A percentile compares a stretch with the other conserved stretches of the same genome.
phyloP scores from a whole-genome alignment of 2,113 vertebrate species.

The Antechinus stuartii region DNA sequence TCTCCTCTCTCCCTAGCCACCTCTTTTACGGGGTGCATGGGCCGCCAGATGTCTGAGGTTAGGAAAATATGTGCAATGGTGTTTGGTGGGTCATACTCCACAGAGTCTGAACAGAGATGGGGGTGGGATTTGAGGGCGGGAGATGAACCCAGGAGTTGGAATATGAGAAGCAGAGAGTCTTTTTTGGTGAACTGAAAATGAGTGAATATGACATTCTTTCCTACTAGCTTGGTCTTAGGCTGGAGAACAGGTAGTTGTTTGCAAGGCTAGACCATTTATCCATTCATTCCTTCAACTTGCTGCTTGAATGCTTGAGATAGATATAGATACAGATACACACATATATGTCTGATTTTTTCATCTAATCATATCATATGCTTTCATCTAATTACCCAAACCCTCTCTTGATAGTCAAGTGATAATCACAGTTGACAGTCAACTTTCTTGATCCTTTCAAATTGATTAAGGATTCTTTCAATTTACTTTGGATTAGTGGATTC shows the following conservation, averaged over 20 bases:
- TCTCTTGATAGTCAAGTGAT: neutral
- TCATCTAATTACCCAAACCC: neutral
- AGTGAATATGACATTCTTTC: neutral
- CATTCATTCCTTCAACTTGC: neutral
- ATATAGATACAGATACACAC: neutral
- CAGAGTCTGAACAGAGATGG: neutral
- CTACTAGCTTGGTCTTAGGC: neutral
- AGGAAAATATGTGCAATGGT: neutral
- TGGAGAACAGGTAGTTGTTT: neutral
- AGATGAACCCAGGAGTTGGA: neutral
- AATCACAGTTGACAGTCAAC: neutral
- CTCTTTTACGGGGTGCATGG: neutral
- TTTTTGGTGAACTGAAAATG: rapidly evolving
- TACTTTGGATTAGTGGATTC: neutral
- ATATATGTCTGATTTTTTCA: neutral
- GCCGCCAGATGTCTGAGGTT: constrained; percentile 15
- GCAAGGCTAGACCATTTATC: neutral
- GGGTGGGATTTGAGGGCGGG: neutral
- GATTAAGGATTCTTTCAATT: neutral
- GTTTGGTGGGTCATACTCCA: neutral
- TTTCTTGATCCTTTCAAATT: neutral
- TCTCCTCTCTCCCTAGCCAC: neutral
- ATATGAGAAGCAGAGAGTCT: neutral
- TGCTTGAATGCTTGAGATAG: neutral
- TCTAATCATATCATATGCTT: neutral